phyloP scores from a whole-genome alignment of 2,888 invertebrate species.

The Andrena praecox region DNA sequence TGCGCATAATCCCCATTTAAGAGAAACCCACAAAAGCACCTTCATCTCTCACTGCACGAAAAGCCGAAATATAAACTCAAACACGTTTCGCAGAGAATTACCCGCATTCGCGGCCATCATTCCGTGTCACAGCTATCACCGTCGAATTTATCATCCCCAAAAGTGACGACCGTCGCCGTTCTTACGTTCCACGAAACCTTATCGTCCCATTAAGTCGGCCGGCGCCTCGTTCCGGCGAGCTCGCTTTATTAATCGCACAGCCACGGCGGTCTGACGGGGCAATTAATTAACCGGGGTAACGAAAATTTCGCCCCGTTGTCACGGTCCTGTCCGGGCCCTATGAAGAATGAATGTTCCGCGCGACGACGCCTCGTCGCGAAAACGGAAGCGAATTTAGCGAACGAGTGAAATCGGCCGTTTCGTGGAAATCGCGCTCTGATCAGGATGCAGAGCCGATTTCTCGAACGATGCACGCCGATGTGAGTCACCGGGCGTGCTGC shows the following conservation, averaged over 20 bases:
- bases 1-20: too few relatives aligned
- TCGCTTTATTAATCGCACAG: conserved; percentile 1
- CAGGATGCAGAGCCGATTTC: conserved; percentile 52
- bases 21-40: not conserved
- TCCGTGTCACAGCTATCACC: conserved; percentile 3
- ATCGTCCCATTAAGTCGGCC: conserved; percentile 17
- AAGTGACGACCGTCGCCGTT: not conserved
- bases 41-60: not conserved
- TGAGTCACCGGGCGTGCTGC: conserved; percentile 63
- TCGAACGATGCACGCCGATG: conserved; percentile 47
- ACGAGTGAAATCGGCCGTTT: conserved; percentile 55
- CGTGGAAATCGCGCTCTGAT: conserved; percentile 58
- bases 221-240: not conserved
- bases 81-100: not conserved
- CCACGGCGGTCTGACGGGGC: not conserved
- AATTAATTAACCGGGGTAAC: not conserved
- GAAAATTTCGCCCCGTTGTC: not conserved
- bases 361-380: conserved; percentile 17
- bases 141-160: conserved; percentile 28
- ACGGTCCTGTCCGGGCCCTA: not conserved
- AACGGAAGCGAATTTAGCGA: conserved; percentile 36
- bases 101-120: not conserved
- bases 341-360: conserved; percentile 17
- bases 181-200: not conserved
- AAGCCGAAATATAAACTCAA: not conserved